phyloP scores from a whole-genome alignment of 2,113 vertebrate genomes.

The Piprites chloris region DNA sequence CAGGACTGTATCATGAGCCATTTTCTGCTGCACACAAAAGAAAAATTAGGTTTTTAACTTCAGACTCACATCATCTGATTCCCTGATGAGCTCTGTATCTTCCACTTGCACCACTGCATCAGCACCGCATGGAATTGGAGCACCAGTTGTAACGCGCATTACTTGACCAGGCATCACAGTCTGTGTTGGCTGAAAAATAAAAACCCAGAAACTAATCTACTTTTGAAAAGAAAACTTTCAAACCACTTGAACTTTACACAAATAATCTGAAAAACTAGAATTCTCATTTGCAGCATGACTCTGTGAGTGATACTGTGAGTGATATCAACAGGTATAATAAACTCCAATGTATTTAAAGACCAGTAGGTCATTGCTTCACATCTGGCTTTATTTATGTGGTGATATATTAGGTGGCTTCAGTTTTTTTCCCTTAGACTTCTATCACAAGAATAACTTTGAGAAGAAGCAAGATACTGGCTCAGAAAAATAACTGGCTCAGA shows the following conservation, averaged over 20 bases:
- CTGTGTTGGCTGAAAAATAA: conserved; percentile 87
- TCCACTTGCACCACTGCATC: conserved; percentile 98
- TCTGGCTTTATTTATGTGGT: background rate
- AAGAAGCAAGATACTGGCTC: background rate
- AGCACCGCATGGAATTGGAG: conserved; percentile 98
- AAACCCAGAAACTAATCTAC: background rate
- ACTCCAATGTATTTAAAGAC: background rate
- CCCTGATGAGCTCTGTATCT: conserved; percentile 97
- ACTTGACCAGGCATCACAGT: conserved; percentile 99
- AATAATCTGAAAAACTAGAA: background rate
- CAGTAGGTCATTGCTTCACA: background rate
- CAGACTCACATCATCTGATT: conserved; percentile 94
- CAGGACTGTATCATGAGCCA: background rate
- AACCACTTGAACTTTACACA: background rate
- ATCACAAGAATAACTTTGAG: background rate
- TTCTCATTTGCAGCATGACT: background rate
- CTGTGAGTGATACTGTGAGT: background rate
- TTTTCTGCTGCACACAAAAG: background rate
- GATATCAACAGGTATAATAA: background rate
- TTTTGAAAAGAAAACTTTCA: background rate
- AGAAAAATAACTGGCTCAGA: background rate
- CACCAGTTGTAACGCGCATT: conserved; percentile 98
- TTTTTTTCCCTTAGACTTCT: background rate
- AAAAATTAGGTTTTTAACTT: conserved; percentile 5
- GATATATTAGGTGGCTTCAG: background rate